phyloP scores from a whole-genome alignment of 2,113 vertebrate species.

The Psilopogon haemacephalus region DNA sequence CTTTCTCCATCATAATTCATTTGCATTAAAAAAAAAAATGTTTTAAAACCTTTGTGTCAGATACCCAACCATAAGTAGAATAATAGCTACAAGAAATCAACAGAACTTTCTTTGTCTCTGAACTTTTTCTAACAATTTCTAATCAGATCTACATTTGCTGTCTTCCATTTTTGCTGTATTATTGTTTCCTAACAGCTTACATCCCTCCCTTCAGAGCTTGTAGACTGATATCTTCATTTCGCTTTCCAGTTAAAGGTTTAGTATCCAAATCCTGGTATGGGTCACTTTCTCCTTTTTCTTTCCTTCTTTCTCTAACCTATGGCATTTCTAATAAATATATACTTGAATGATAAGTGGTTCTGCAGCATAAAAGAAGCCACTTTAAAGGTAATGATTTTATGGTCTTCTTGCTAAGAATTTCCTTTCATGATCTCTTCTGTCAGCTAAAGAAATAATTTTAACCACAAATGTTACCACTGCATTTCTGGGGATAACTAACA shows the following conservation, averaged over 20 bases:
- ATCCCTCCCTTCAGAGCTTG: not conserved
- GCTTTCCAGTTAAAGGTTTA: not conserved
- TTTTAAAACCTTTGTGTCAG: not conserved
- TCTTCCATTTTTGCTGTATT: not conserved
- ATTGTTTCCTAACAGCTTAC: not conserved
- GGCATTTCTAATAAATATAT: constrained; percentile 8
- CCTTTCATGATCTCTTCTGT: not conserved
- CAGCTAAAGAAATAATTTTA: constrained; percentile 15
- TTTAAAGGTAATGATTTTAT: not conserved
- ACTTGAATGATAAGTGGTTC: not conserved
- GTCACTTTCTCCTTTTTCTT: not conserved
- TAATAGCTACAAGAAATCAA: not conserved
- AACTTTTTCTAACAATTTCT: not conserved
- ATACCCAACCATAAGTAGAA: not conserved
- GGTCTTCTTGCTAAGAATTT: not conserved
- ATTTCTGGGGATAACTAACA: constrained; percentile 5
- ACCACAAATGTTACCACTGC: not conserved
- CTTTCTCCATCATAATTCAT: not conserved
- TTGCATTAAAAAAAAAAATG: not conserved
- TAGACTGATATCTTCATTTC: not conserved
- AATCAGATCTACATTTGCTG: not conserved
- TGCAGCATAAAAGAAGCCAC: not conserved
- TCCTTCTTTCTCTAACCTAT: not conserved
- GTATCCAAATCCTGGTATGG: not conserved
- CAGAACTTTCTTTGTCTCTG: not conserved